These are phyloP conservation scores for Anniella stebbinsi DNA, from an alignment of 2,797 vertebrate species.

Conservation along the genomic window DNA sequence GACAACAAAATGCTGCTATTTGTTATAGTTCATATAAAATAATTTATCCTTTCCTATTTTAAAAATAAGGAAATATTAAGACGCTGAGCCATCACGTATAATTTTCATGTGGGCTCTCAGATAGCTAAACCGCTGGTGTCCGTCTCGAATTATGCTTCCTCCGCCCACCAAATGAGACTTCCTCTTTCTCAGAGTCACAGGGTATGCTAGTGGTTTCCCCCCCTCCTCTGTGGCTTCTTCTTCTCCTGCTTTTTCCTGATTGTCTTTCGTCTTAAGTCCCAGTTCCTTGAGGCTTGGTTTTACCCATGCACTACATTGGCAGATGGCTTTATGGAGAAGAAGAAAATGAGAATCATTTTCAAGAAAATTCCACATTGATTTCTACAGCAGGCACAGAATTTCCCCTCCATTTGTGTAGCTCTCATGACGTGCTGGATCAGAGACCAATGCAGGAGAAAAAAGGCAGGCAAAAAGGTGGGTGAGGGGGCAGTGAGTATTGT, in stretches of 20 bases:
- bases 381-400: neutral
- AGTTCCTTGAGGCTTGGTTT: neutral
- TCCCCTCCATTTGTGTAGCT: neutral
- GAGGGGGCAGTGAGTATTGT: neutral
- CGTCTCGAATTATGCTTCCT: neutral
- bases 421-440: neutral
- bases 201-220: neutral
- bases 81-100: neutral
- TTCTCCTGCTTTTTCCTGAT: neutral
- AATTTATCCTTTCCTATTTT: neutral
- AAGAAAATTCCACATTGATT: neutral
- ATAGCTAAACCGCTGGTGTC: conserved; percentile 3
- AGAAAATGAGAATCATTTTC: neutral
- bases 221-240: neutral
- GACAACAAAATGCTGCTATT: neutral
- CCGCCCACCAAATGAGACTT: neutral
- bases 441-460: neutral
- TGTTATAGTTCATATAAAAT: fast-evolving
- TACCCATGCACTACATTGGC: too few species aligned
- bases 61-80: neutral
- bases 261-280: neutral
- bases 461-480: conserved; percentile 10
- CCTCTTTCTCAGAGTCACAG: conserved; percentile 23
- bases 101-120: neutral
- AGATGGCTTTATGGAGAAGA: neutral